These are phyloP conservation scores for Isurus oxyrinchus DNA, from an alignment of 2,113 vertebrate genomes.

Conservation along the genomic window DNA sequence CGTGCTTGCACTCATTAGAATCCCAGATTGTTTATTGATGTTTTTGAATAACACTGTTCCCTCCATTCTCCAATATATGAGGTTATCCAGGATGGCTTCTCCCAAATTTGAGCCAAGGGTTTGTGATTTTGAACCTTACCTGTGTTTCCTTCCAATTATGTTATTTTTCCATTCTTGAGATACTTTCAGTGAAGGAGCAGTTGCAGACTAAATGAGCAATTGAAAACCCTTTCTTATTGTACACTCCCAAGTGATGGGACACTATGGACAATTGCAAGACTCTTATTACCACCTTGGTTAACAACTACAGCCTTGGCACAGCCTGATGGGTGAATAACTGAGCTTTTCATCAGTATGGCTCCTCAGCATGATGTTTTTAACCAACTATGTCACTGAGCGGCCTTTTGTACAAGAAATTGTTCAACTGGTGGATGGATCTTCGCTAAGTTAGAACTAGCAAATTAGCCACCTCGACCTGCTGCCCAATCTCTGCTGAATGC, in stretches of 20 bases:
- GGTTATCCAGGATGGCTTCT: neutral
- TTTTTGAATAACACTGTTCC: neutral
- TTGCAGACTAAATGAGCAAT: neutral
- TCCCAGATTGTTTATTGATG: neutral
- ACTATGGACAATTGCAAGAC: neutral
- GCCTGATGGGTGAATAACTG: neutral
- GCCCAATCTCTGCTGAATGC: neutral
- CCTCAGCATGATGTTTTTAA: neutral
- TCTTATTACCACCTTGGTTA: neutral
- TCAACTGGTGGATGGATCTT: neutral
- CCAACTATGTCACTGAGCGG: neutral
- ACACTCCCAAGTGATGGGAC: neutral
- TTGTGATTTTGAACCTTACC: neutral
- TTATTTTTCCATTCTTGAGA: neutral
- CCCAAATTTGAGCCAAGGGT: neutral
- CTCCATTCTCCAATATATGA: neutral
- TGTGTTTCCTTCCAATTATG: neutral
- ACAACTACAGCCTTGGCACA: neutral
- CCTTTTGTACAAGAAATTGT: neutral
- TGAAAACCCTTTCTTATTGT: neutral
- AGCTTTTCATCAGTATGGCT: neutral
- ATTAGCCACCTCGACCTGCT: neutral
- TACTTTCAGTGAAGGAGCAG: neutral
- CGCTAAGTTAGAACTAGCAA: neutral
- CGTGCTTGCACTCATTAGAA: neutral